phyloP scores from a whole-genome alignment of 2,113 vertebrate species.

The Carettochelys insculpta region DNA sequence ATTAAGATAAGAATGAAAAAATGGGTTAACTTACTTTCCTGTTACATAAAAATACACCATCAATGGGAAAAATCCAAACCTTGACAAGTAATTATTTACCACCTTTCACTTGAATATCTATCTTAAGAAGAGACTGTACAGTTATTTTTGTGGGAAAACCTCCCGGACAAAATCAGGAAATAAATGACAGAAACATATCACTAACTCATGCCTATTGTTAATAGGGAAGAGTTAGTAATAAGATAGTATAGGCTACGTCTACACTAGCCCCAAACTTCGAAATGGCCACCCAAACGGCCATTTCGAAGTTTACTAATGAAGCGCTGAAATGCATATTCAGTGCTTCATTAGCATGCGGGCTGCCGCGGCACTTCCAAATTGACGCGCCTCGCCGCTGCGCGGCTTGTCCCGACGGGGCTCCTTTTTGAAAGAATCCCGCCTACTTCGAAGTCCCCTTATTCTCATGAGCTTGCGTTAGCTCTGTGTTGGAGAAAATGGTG shows the following conservation, averaged over 20 bases:
- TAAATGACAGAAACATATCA: background rate
- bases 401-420: too few relatives aligned
- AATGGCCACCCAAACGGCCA: too few relatives aligned
- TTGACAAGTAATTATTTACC: background rate
- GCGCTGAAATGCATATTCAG: too few relatives aligned
- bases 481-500: too few relatives aligned
- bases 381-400: too few relatives aligned
- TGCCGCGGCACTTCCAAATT: too few relatives aligned
- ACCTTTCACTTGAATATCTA: background rate
- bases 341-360: too few relatives aligned
- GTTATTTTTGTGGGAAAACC: background rate
- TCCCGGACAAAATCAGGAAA: background rate
- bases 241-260: background rate
- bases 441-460: too few relatives aligned
- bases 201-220: background rate
- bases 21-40: background rate
- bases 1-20: slow-evolving; percentile 18
- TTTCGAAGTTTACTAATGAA: too few relatives aligned
- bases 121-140: background rate
- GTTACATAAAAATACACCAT: background rate
- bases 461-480: too few relatives aligned
- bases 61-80: background rate
- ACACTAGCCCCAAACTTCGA: too few relatives aligned
- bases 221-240: background rate
- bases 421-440: too few relatives aligned